A percentile compares a stretch with the other conserved stretches of the same genome.
These are phyloP conservation scores for Sebastes paucispinis DNA, from an alignment of 2,797 vertebrate genomes.

Conservation along the genomic window DNA sequence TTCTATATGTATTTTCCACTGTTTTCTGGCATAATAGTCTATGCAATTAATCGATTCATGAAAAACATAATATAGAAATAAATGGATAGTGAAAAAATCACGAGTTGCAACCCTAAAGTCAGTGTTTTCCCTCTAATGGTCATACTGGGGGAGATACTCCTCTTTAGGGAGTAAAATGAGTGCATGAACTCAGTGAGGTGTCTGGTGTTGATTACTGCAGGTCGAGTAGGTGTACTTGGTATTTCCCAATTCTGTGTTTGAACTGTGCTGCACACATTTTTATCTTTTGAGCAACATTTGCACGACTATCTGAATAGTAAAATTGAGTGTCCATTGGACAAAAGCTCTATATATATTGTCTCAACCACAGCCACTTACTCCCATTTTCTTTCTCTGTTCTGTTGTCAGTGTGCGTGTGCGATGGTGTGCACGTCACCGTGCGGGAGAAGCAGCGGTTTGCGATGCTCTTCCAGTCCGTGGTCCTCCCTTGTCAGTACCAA, in stretches of 20 bases:
- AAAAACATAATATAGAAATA: background rate
- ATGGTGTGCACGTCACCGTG: slow-evolving; percentile 88
- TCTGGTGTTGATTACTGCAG: background rate
- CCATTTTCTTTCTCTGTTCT: background rate
- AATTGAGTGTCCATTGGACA: background rate
- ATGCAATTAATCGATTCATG: background rate
- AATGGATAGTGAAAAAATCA: background rate
- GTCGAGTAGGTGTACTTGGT: background rate
- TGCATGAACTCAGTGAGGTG: background rate
- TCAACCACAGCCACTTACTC: background rate
- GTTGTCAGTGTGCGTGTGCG: slow-evolving; percentile 66
- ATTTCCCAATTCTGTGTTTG: background rate
- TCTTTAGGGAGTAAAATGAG: background rate
- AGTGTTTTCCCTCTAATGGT: background rate
- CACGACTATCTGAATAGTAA: background rate
- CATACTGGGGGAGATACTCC: background rate
- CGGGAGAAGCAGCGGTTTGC: slow-evolving; percentile 89
- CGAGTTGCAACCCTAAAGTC: background rate
- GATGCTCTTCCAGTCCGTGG: slow-evolving; percentile 94
- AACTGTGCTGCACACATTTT: background rate
- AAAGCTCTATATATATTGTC: background rate
- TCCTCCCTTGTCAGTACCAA: slow-evolving; percentile 93
- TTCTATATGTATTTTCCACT: background rate
- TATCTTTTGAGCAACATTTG: slow-evolving; percentile 6
- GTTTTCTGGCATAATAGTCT: background rate